These are phyloP conservation scores for Stegastes partitus DNA, from an alignment of 2,113 vertebrate genomes.

Conservation along the genomic window DNA sequence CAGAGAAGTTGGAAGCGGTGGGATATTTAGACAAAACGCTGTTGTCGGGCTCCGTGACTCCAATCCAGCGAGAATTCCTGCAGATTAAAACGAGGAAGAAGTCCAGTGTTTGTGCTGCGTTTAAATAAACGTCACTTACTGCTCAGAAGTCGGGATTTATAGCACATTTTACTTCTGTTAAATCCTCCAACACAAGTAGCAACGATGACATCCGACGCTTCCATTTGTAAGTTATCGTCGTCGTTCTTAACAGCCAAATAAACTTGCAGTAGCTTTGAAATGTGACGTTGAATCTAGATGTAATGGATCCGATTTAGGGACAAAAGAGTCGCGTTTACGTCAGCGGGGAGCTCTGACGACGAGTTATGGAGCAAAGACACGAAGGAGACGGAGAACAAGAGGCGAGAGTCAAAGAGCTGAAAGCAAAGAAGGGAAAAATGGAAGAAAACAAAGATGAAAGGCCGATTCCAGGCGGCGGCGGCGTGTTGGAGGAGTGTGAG, in stretches of 20 bases:
- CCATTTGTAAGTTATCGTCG: background rate
- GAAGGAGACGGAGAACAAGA: slow-evolving; percentile 21
- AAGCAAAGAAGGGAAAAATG: slow-evolving; percentile 26
- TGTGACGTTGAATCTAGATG: background rate
- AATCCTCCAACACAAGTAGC: background rate
- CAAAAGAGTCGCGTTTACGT: background rate
- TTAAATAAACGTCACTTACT: background rate
- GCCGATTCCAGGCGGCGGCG: slow-evolving; percentile 40
- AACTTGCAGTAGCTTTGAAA: background rate
- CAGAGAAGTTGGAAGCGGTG: background rate
- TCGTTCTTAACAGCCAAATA: background rate
- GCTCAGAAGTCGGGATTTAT: background rate
- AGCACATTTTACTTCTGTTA: background rate
- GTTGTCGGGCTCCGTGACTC: background rate
- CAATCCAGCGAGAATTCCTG: background rate
- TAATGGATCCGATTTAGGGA: background rate
- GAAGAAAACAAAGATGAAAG: slow-evolving; percentile 78
- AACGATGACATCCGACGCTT: background rate
- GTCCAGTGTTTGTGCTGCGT: background rate
- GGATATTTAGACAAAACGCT: background rate
- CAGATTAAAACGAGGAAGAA: background rate
- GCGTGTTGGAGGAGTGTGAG: slow-evolving; percentile 74
- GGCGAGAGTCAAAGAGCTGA: slow-evolving; percentile 21
- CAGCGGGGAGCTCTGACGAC: slow-evolving; percentile 30
- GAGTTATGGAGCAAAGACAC: background rate